Conservation (phyloP, 2,797 vertebrate species). For the Otus scops region DNA sequence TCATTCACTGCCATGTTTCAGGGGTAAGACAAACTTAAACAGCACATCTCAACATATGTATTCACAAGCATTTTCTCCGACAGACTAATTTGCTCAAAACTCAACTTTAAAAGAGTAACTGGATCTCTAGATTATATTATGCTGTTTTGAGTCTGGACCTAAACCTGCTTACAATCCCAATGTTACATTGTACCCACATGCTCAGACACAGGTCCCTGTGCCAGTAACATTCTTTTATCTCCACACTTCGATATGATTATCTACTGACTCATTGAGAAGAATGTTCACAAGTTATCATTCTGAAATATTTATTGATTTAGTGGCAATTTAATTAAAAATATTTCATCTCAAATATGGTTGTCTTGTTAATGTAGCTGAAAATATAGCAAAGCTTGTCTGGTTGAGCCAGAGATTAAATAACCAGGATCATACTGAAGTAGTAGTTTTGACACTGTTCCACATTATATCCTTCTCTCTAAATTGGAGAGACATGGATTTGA, state of each 20-base stretch:
- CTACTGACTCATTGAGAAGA: neutral
- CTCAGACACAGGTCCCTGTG: neutral
- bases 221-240: neutral
- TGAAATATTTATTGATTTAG: neutral
- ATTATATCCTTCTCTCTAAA: too few species aligned
- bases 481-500: too few species aligned
- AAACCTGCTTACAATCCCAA: neutral
- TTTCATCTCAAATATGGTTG: neutral
- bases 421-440: neutral
- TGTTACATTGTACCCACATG: neutral
- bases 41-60: rapidly evolving
- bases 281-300: neutral
- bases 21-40: neutral
- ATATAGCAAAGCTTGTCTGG: neutral
- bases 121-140: neutral
- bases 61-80: neutral
- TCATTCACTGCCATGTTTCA: neutral
- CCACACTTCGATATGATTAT: neutral
- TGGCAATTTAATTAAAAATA: neutral
- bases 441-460: too few species aligned
- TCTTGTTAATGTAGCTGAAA: neutral
- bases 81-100: neutral
- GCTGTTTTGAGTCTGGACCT: neutral
- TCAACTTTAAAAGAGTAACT: neutral
- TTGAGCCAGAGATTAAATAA: neutral